Evolutionary conservation across 92 coral and sea anemone species (phyloP), one percentile per base, ranked within the genome.

Genomic region (Siderastrea siderea): DNA sequence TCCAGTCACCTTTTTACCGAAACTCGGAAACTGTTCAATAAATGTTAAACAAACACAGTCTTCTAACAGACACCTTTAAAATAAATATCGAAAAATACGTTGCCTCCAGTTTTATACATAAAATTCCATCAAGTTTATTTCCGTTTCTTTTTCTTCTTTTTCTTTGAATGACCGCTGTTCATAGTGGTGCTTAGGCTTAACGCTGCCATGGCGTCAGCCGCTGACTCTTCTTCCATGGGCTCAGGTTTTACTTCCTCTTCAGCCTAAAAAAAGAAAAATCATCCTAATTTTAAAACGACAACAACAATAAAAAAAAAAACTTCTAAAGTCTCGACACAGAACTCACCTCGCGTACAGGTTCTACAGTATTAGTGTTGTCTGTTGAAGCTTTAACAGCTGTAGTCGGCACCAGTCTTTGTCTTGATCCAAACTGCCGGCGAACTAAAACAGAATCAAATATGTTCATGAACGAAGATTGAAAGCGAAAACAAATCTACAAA

Each of bases 141-240:
- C 8, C 87, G 74, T 85, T 77, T 89, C 87, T 71, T 88, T 74
- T 90, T 93, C 87, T 87, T 93, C 83, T 90, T 92, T 74, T 92
- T 94, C 93, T 92, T 94, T 66, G 86, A 86, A 53, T 73, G 88
- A 26, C 83, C 93, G 80, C 90, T 86, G 75, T 74, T 80, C 71
- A 53, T 80, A 68, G 78, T n/a, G 47, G 82, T 59, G 58, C 72
- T 48, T 57, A 90, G 53, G 51, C 85, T 87, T 43, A 94, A 86
- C 52, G 92, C 89, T 75, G 94, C 97, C 93, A 94, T 88, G 76
- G 99, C 97, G 38, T 90, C 72, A 71, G 93, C 96, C 87, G 96
- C 94, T 68, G 96, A 84, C 51, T 94, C 93, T 11, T 86, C 96
- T 71, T 93, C 98, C 98, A 95, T 95, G 47, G 93, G 90, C 87